Conservation (phyloP, 2,888 invertebrate genomes). For the Hyalella azteca region DNA sequence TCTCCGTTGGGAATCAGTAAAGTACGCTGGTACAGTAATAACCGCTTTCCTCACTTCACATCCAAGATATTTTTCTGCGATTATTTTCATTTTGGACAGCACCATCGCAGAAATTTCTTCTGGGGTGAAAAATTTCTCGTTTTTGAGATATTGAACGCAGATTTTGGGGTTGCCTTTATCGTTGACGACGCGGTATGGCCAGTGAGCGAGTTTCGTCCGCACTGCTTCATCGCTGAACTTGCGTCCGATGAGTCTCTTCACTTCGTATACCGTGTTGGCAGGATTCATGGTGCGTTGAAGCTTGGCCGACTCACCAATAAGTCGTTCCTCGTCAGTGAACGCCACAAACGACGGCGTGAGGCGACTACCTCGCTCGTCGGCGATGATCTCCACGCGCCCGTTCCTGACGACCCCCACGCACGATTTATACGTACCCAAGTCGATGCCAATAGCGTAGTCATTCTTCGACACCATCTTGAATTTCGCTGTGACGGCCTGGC, state of each 20-base stretch:
- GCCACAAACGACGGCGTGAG: slow-evolving; percentile 52
- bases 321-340: slow-evolving; percentile 47
- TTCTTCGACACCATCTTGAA: background rate
- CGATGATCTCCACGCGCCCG: slow-evolving; percentile 50
- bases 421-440: background rate
- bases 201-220: background rate
- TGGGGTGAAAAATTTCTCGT: background rate
- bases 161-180: background rate
- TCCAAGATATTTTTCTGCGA: slow-evolving; percentile 80
- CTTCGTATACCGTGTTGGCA: background rate
- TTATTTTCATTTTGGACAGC: slow-evolving; percentile 1
- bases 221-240: background rate
- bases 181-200: background rate
- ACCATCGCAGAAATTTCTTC: slow-evolving; percentile 24
- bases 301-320: slow-evolving; percentile 51
- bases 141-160: background rate
- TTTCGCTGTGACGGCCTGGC: too few relatives aligned
- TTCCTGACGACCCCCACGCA: slow-evolving; percentile 50
- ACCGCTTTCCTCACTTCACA: slow-evolving; percentile 84
- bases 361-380: slow-evolving; percentile 50
- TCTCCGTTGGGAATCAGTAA: slow-evolving; percentile 89
- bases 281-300: slow-evolving; percentile 33
- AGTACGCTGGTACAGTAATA: slow-evolving; percentile 90
- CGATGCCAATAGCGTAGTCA: slow-evolving; percentile 35
- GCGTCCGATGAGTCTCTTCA: slow-evolving; percentile 19